A percentile compares a stretch with the other conserved stretches of the same genome.
These are phyloP conservation scores for Micoletzkya japonica DNA, from an alignment of 2,888 invertebrate genomes.

Conservation along the genomic window DNA sequence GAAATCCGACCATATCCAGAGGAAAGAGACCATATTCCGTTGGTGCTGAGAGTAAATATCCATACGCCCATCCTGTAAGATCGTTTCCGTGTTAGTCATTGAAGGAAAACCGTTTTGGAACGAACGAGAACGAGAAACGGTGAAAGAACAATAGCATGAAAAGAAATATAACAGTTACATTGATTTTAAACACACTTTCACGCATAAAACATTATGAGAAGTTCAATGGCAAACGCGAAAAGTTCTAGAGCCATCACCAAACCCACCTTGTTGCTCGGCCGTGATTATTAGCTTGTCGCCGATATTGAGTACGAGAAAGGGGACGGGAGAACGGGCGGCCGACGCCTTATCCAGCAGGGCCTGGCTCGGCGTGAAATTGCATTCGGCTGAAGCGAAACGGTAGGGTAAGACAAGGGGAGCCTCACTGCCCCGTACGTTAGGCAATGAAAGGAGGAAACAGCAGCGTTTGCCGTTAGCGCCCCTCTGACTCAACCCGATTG, in stretches of 20 bases:
- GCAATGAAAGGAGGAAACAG: no score
- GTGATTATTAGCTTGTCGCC: constrained; percentile 31
- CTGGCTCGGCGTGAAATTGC: constrained; percentile 15
- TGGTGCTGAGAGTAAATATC: constrained; percentile 15
- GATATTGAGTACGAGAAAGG: constrained; percentile 29
- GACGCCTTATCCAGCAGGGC: not conserved
- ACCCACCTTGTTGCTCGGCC: constrained; percentile 32
- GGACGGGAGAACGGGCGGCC: constrained; percentile 17
- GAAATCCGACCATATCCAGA: constrained; percentile 22
- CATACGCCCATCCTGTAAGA: constrained; percentile 32
- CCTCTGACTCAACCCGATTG: no score
- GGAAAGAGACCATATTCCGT: constrained; percentile 31
- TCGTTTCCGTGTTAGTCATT: not conserved
- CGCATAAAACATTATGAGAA: not conserved
- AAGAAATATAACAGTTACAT: not conserved
- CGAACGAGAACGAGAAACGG: no score
- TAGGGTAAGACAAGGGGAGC: not conserved
- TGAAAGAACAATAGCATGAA: no score
- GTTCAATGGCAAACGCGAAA: no score
- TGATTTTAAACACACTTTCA: not conserved
- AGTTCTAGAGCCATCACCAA: not conserved
- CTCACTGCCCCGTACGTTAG: no score
- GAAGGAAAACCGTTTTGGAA: not conserved
- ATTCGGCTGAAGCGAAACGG: not conserved
- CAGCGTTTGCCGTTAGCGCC: no score